A percentile compares a stretch with the other conserved stretches of the same genome.
These are phyloP conservation scores for Anableps anableps DNA, from an alignment of 2,797 vertebrate genomes.

Conservation along the genomic window DNA sequence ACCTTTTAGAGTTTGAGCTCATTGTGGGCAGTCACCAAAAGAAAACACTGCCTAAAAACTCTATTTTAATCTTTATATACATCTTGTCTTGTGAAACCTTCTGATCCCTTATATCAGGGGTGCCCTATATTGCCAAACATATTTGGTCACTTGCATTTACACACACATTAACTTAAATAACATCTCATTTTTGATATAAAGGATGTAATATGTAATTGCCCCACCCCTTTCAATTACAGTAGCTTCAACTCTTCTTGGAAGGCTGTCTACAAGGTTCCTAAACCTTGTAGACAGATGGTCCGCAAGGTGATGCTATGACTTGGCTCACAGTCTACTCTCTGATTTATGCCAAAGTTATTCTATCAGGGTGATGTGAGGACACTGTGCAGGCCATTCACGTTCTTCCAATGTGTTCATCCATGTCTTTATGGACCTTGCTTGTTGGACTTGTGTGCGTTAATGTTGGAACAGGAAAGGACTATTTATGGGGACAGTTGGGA, in stretches of 20 bases:
- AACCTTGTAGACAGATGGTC: too few relatives aligned
- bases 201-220: not conserved
- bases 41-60: not conserved
- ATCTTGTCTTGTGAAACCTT: not conserved
- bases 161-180: not conserved
- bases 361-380: not conserved
- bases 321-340: not conserved
- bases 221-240: too few relatives aligned
- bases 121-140: not conserved
- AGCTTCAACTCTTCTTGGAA: not conserved
- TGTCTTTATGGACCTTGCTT: not conserved
- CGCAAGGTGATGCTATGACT: not conserved
- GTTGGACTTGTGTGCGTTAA: not conserved
- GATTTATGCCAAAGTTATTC: not conserved
- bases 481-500: too few relatives aligned
- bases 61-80: not conserved
- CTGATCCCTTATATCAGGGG: not conserved
- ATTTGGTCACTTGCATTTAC: not conserved
- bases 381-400: not conserved
- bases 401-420: not conserved
- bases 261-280: not conserved
- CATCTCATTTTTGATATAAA: not conserved
- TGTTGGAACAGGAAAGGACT: not conserved
- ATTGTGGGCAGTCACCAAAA: not conserved
- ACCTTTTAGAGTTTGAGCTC: not conserved